phyloP scores from a whole-genome alignment of 92 coral and sea anemone genomes.

The Epizoanthus scotinus region DNA sequence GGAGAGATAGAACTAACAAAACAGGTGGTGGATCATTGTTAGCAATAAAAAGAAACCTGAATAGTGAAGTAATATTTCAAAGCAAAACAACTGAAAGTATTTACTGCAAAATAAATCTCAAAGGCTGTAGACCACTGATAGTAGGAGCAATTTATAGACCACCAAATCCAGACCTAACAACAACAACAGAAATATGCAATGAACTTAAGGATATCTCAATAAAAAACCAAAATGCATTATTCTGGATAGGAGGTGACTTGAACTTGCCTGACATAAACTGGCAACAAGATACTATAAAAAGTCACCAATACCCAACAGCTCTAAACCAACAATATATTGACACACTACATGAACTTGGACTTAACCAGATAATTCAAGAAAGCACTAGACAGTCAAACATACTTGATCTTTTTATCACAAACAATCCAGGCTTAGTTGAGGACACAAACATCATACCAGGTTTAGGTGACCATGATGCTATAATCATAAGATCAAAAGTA shows the following conservation, averaged over 20 bases:
- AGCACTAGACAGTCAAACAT: conserved; percentile 23
- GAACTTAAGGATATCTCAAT: conserved; percentile 17
- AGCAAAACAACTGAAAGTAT: conserved; percentile 20
- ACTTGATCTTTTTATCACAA: conserved; percentile 34
- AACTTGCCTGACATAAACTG: conserved; percentile 17
- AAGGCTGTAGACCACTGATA: conserved; percentile 19
- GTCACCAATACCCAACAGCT: conserved; percentile 23
- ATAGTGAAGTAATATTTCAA: conserved; percentile 8
- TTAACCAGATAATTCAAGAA: conserved; percentile 13
- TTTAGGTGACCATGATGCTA: conserved; percentile 43
- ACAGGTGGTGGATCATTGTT: conserved; percentile 17
- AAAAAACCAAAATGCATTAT: conserved; percentile 10
- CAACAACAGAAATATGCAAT: conserved; percentile 15
- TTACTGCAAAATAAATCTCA: conserved; percentile 18
- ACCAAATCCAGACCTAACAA: conserved; percentile 18
- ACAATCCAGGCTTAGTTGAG: conserved; percentile 19
- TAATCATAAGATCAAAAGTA: background rate
- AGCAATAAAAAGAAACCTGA: conserved; percentile 20
- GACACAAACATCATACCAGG: conserved; percentile 37
- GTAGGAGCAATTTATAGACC: conserved; percentile 22
- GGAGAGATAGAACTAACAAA: conserved; percentile 19
- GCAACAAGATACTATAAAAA: conserved; percentile 14
- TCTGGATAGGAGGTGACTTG: conserved; percentile 23
- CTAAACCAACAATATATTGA: conserved; percentile 16
- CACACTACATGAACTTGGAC: conserved; percentile 17